Conservation (phyloP, 2,888 invertebrate species). For the Ichneumon xanthorius region DNA sequence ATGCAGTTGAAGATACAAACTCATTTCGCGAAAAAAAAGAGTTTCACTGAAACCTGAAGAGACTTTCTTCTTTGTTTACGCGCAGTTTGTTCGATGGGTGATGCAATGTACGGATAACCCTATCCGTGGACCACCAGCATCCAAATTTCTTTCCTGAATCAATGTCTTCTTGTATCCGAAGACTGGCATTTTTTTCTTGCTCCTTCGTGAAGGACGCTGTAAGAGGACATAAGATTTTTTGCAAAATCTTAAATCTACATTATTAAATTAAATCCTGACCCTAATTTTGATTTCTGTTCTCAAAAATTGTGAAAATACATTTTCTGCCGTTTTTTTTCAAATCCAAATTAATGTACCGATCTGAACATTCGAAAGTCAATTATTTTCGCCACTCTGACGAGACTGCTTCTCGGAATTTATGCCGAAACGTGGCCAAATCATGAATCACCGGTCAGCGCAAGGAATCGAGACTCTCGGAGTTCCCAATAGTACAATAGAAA, state of each 20-base stretch:
- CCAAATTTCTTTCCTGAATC: background rate
- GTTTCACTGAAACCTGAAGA: no score
- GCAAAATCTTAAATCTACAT: background rate
- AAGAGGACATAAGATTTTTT: background rate
- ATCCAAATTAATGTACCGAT: background rate
- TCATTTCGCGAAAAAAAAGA: no score
- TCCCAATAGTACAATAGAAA: slow-evolving; percentile 7
- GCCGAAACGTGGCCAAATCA: background rate
- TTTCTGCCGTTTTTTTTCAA: background rate
- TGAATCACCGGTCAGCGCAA: slow-evolving; percentile 9
- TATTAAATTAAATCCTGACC: background rate
- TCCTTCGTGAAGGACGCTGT: background rate
- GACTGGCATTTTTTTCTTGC: background rate
- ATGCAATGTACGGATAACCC: background rate
- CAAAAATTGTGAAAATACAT: background rate
- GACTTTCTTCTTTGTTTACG: background rate
- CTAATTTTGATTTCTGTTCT: background rate
- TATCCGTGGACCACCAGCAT: background rate
- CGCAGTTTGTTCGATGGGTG: background rate
- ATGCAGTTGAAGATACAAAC: no score
- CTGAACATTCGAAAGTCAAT: background rate
- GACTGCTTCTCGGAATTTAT: background rate
- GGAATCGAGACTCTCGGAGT: background rate
- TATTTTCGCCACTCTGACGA: background rate
- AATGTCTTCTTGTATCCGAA: background rate